Base-by-base conservation (phyloP, 1,140 invertebrate species). In the Hycleus cichorii region DNA sequence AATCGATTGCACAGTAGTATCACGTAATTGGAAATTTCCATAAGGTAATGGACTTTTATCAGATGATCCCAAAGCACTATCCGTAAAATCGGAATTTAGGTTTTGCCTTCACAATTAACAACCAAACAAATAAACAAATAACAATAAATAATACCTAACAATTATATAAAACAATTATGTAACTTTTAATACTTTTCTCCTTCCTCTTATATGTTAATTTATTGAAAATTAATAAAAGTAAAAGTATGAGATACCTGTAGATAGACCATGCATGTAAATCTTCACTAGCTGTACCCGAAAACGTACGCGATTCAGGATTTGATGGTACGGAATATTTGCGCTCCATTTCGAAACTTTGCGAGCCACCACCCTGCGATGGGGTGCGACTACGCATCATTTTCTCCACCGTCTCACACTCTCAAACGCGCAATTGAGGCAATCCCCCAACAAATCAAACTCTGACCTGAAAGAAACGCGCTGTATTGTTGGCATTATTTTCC, bases 191-290 rank as follows among this genome's bases (percentile, higher is more conserved):
- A 18, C 18, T 18, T 18, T 18, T 18, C 18, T 32, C 7, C 7
- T 32, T 32, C 7, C 32, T 32, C 7, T 32, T 32, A 32, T 32
- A 7, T 32, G 7, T 3, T 32, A 32, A 4, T 32, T 32, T 32
- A 32, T 32, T 32, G 7, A 32, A 32, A 5, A 32, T 32, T 32
- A 32, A 32, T 32, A 32, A 32, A 32, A 32, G 32, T 32, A 32
- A 32, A 32, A 32, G 32, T 32, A 32, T 7, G 32, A 5, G 32
- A 49, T 74, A 89, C 88, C 88, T 86, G 77, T 95, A 96, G 70
- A 96, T 95, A 49, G 91, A 93, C 93, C 93, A 96, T 47, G 93
- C 93, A 74, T 96, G 93, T 50, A 95, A 79, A 75, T 96, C 92
- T 71, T 95, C 92, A 26, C 89, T 90, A 1, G 84, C 80, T 40